Conservation (phyloP, 2,113 vertebrate genomes). For the Plestiodon gilberti region DNA sequence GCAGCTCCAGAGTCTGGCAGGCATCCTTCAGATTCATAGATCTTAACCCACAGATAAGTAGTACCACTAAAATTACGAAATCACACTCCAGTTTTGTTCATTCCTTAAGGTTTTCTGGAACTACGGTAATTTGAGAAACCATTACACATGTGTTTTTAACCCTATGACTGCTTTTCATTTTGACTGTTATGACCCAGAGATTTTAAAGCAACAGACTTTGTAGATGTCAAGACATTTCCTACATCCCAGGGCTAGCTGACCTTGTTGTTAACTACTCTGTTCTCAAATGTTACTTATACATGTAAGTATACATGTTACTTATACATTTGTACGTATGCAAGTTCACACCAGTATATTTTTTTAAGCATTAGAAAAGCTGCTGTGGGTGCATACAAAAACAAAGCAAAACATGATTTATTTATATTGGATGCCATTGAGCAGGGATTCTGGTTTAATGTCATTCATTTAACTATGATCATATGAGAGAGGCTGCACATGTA, state of each 20-base stretch:
- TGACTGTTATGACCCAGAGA: no score
- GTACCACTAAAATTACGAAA: no score
- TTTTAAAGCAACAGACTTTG: not conserved
- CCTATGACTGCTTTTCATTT: not conserved
- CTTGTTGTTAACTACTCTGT: not conserved
- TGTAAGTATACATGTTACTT: not conserved
- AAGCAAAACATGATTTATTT: not conserved
- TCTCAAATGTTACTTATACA: not conserved
- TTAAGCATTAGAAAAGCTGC: not conserved
- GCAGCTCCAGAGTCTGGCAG: not conserved
- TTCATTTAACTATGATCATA: not conserved
- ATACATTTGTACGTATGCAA: not conserved
- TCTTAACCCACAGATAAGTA: not conserved
- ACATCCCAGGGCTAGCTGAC: not conserved
- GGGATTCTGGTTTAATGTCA: not conserved
- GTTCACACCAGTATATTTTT: not conserved
- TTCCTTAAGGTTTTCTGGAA: not conserved
- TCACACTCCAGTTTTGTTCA: not conserved
- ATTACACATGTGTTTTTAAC: not conserved
- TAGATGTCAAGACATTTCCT: not conserved
- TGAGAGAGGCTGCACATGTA: not conserved
- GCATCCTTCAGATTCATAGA: not conserved
- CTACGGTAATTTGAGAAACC: not conserved
- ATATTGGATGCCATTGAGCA: not conserved
- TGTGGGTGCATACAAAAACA: not conserved